A percentile compares a stretch with the other conserved stretches of the same genome.
phyloP scores from a whole-genome alignment of 2,888 invertebrate genomes.

The Amphipyra tragopoginis region DNA sequence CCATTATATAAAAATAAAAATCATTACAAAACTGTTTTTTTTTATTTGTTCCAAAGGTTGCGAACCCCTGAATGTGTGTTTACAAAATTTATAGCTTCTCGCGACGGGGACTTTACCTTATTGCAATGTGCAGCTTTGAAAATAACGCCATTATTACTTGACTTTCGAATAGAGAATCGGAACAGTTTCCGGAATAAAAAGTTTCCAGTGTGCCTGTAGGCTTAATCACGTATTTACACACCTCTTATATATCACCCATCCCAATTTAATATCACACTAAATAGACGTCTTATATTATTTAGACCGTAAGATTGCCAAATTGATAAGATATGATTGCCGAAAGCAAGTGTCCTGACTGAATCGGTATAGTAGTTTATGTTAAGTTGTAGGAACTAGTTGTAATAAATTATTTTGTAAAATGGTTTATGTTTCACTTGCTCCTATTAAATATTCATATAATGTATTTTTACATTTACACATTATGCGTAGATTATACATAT shows the following conservation, averaged over 20 bases:
- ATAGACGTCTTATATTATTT: slow-evolving; percentile 39
- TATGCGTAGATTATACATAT: not conserved
- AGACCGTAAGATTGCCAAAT: slow-evolving; percentile 47
- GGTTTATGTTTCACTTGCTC: slow-evolving; percentile 49
- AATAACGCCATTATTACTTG: not conserved
- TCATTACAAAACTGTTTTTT: too few species aligned
- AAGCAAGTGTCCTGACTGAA: slow-evolving; percentile 63
- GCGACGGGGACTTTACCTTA: too few species aligned
- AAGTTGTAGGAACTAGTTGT: slow-evolving; percentile 76
- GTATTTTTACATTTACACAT: slow-evolving; percentile 1
- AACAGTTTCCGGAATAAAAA: slow-evolving; percentile 15
- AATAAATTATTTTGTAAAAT: slow-evolving; percentile 77
- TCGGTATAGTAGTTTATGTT: slow-evolving; percentile 49
- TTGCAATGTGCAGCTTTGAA: not conserved
- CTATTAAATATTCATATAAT: slow-evolving; percentile 23
- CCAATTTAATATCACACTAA: slow-evolving; percentile 70
- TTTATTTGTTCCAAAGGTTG: too few species aligned
- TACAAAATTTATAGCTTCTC: too few species aligned
- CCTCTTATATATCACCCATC: slow-evolving; percentile 64
- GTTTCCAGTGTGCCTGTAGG: slow-evolving; percentile 9
- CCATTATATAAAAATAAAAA: too few species aligned
- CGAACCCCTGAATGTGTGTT: too few species aligned
- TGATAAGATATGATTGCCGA: slow-evolving; percentile 45
- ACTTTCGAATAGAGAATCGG: not conserved
- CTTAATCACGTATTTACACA: slow-evolving; percentile 49